Conservation (phyloP, 2,797 vertebrate species). For the Chromis chromis region DNA sequence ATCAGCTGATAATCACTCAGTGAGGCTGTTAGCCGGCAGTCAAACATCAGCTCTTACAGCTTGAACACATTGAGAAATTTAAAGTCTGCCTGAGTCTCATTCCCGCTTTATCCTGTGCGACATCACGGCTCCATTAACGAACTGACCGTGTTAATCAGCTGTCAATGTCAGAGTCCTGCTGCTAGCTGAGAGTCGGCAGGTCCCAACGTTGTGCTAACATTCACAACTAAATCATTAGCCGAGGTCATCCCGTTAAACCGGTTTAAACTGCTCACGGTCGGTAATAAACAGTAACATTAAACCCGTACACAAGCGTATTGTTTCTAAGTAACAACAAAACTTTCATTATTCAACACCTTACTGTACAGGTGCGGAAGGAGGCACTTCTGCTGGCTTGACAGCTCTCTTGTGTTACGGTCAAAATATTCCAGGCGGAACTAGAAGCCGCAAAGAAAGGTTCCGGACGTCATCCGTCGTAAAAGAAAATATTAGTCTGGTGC, state of each 20-base stretch:
- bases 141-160: background rate
- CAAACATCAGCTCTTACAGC: background rate
- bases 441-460: constrained; percentile 42
- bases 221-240: constrained; percentile 31
- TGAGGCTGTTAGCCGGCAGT: constrained; percentile 8
- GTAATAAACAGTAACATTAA: background rate
- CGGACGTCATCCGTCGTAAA: background rate
- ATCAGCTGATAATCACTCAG: constrained; percentile 41
- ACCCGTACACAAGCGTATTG: fast-evolving
- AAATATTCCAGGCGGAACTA: constrained; percentile 64
- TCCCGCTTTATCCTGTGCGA: fast-evolving
- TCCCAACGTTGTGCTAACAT: constrained; percentile 1
- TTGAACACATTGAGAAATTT: background rate
- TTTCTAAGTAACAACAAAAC: background rate
- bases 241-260: background rate
- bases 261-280: fast-evolving
- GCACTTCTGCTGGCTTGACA: constrained; percentile 46
- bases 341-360: constrained; percentile 30
- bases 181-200: constrained; percentile 8
- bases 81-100: background rate
- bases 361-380: constrained; percentile 26
- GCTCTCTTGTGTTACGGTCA: constrained; percentile 53
- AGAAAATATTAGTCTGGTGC: background rate
- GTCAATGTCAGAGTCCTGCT: constrained; percentile 6
- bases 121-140: background rate